A percentile compares a stretch with the other conserved stretches of the same genome.
Conservation (phyloP, 2,113 vertebrate species). For the Zapornia atra region DNA sequence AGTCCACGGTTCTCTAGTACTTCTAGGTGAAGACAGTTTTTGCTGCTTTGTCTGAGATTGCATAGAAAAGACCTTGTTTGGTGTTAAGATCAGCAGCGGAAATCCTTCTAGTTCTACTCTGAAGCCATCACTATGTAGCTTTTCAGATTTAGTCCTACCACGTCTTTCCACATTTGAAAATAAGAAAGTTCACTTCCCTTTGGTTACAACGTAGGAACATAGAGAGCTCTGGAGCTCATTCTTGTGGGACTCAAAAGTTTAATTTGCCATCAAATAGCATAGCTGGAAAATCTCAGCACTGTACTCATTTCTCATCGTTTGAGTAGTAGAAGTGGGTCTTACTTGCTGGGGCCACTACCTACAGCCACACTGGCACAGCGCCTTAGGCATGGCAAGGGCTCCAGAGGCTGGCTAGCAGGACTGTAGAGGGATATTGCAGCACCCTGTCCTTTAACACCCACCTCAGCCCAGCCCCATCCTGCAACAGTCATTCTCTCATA, state of each 20-base stretch:
- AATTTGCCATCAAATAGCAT: background rate
- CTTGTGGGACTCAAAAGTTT: background rate
- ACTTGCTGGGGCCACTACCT: background rate
- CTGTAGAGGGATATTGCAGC: background rate
- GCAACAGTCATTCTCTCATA: background rate
- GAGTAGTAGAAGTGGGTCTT: background rate
- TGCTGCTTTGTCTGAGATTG: background rate
- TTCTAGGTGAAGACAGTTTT: background rate
- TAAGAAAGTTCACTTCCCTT: background rate
- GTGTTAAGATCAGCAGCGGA: background rate
- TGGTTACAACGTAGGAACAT: background rate
- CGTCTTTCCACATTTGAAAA: background rate
- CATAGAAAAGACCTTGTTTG: background rate
- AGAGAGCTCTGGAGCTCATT: background rate
- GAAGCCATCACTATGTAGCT: background rate
- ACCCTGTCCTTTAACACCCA: background rate
- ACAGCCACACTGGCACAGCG: background rate
- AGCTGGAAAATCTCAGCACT: background rate
- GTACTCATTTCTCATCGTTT: background rate
- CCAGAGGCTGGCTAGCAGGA: background rate
- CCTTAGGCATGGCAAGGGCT: background rate
- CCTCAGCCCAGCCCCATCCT: background rate
- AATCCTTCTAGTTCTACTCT: background rate
- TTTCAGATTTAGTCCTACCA: background rate
- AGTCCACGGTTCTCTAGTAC: background rate